Evolutionary conservation across 2,113 vertebrate species (phyloP), one percentile per base, ranked within the genome.

Genomic region (Notothenia rossii): DNA sequence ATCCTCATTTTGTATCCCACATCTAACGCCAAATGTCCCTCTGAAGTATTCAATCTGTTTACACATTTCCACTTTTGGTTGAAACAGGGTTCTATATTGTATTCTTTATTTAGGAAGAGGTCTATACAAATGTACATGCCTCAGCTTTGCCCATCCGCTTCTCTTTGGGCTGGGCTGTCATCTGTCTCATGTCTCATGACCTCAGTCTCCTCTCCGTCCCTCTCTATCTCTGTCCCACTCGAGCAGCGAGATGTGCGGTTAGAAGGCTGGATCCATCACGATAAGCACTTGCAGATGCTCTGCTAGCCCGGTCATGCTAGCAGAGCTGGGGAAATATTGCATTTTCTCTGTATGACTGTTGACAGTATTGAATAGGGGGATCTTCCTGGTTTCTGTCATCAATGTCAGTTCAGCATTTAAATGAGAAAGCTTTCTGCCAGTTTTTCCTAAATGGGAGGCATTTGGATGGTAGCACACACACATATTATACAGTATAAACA

Each of bases 281-380:
- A 81, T 95, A 94, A 95, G 77, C 84, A 68, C 85, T 94, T 90
- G 64, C 93, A 94, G 93, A 95, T 94, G 93, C 92, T 65, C 80
- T 59, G 77, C 78, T 78, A 70, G 80, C 72, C 74, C 83, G 79
- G 48, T 82, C 33, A 15, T 81, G 62, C 79, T 40, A 72, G 68
- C 59, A 8, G 59, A 8, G 59, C 76, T 72, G 8, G 25, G 53
- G 12, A 3, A 7, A 56, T 46, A n/a, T 12, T 65, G 43, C 12
- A 9, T 50, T 78, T 60, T 12, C n/a, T 64, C 54, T 79, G 50
- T 54, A 10, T 43, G 25, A 76, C 20, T n/a, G 49, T 11, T 17
- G 66, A 58, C 33, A 56, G 46, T 29, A 17, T 29, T 65, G 63
- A 53, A 55, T 40, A 29, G 60, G 7, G 36, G 50, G 61, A 40